A percentile compares a stretch with the other conserved stretches of the same genome.
These are phyloP conservation scores for Helogale parvula DNA, from an alignment of 2,113 vertebrate genomes.

Conservation along the genomic window DNA sequence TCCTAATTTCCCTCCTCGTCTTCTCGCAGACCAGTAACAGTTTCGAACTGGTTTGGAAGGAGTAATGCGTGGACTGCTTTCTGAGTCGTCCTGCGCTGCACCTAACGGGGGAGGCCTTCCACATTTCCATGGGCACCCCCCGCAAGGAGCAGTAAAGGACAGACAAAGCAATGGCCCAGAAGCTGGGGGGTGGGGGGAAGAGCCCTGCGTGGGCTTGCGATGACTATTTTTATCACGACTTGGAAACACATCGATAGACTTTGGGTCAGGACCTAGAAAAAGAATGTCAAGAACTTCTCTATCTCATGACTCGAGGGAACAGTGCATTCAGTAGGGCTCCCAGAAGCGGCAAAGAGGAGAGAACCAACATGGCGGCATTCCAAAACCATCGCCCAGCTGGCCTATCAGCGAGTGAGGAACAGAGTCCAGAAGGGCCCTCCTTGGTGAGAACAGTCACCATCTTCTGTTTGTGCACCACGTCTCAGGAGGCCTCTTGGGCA, in stretches of 20 bases:
- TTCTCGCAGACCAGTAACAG: no score
- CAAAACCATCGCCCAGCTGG: accelerated
- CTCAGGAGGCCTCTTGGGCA: not conserved
- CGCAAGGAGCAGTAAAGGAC: not conserved
- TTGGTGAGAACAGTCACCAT: not conserved
- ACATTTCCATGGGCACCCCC: not conserved
- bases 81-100: not conserved
- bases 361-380: accelerated
- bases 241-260: not conserved
- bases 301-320: not conserved
- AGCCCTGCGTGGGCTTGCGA: accelerated
- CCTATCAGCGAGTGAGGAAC: accelerated
- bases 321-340: not conserved
- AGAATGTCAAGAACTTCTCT: not conserved
- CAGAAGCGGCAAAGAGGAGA: not conserved
- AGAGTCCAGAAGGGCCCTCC: not conserved
- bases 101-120: accelerated
- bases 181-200: not conserved
- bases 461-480: accelerated
- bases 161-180: accelerated
- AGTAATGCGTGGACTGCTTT: no score
- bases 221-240: not conserved
- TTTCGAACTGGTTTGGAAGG: not conserved
- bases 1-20: not conserved
- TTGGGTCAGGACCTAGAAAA: not conserved